These are phyloP conservation scores for Polydrusus pterygomalis DNA, from an alignment of 2,888 invertebrate genomes.

Conservation along the genomic window DNA sequence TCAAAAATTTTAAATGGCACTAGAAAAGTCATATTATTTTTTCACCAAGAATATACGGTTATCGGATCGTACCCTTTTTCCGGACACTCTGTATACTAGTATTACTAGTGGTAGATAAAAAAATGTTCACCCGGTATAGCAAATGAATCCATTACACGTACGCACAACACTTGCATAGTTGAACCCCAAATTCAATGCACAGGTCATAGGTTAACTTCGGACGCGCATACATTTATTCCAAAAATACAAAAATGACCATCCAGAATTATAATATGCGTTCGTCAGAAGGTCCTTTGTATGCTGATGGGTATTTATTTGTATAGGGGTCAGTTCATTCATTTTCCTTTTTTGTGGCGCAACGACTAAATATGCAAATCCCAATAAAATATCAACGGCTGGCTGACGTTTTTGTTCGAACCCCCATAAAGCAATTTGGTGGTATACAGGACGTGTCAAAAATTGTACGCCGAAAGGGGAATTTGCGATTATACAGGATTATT, in stretches of 20 bases:
- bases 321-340: constrained; percentile 55
- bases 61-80: too few relatives aligned
- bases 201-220: constrained; percentile 55
- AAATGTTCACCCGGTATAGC: neutral
- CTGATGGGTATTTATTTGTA: constrained; percentile 56
- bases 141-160: neutral
- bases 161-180: neutral
- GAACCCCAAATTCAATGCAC: constrained; percentile 19
- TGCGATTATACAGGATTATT: too few relatives aligned
- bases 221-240: constrained; percentile 38
- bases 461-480: too few relatives aligned
- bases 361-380: constrained; percentile 55
- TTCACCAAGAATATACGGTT: too few relatives aligned
- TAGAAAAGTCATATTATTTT: too few relatives aligned
- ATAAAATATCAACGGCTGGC: constrained; percentile 53
- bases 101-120: neutral
- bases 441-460: neutral
- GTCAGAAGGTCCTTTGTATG: constrained; percentile 51
- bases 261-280: constrained; percentile 41
- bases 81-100: too few relatives aligned
- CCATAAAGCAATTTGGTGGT: constrained; percentile 49
- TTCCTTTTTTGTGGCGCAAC: constrained; percentile 48
- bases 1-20: too few relatives aligned
- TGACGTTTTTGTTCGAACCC: constrained; percentile 43
- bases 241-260: constrained; percentile 56